Base-by-base conservation (phyloP, 2,113 vertebrate genomes). In the Cavia porcellus region DNA sequence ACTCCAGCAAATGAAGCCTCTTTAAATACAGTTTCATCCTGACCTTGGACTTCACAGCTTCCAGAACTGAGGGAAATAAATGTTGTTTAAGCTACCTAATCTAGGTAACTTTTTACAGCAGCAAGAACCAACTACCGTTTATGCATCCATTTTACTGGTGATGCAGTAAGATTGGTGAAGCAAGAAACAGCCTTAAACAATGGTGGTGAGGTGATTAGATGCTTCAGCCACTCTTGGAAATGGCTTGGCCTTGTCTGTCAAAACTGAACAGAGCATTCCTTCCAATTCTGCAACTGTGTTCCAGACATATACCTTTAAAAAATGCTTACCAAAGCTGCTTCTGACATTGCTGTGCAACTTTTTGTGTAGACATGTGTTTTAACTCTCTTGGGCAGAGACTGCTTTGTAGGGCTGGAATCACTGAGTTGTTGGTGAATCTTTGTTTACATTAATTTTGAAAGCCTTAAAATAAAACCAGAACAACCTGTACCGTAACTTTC, bases 371-470 rank as follows among this genome's bases (percentile, higher is more conserved):
- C 24, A 28, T 47, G 20, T 4, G 10, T 90, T 84, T 84, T 89
- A 7, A 75, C 79, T 80, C 3, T 93, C 9, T 22, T 61, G 55
- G 7, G 10, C 75, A 20, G 35, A 93, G 11, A 47, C 66, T 81
- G 66, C 19, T 94, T 91, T 79, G n/a, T 38, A n/a, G 57, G 84
- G 14, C 30, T 50, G 7, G 17, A 92, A 62, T 50, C 38, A 10
- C 30, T 94, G 19, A n/a, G 14, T 47, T 70, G 90, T 88, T 55
- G 38, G 20, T 81, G 68, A 88, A 61, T 75, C 30, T 89, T 1
- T 66, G 13, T 85, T 95, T 96, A n/a, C 3, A 72, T 42, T 92
- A 86, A 84, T 93, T 79, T 96, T 94, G 1, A 55, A 89, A 96
- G 17, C 55, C 38, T 82, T 95, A 32, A 83, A 94, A 82, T 89